Base-by-base conservation (phyloP, 1,140 invertebrate species). In the Glomeris maerens region DNA sequence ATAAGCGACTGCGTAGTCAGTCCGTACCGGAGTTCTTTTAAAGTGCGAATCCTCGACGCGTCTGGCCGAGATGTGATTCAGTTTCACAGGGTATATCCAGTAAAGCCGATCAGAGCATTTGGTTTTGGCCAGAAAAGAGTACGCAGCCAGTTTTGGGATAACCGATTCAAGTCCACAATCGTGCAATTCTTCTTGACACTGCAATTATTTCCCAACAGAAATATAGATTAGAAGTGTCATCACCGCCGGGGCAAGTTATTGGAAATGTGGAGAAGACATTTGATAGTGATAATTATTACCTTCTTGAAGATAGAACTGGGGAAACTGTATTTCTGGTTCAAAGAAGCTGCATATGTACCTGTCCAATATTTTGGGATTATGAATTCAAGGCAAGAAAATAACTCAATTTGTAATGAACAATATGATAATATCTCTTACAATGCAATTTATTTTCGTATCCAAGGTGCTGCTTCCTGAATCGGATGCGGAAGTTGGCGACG, bases 351-450 rank as follows among this genome's bases (percentile, higher is more conserved):
- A 42, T 42, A 7, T 42, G 40, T 42, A 42, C 40, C 17, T 42
- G 40, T 21, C 40, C 40, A 42, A 21, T 42, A 25, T 42, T 42
- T 21, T 42, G 40, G 40, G 40, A 42, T 42, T 42, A 42, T 42
- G 40, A 42, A 42, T 42, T 42, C 25, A 42, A 42, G 17, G 40
- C 25, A 42, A n/a, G 5, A 5, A 5, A 42, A 21, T 5, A 36
- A 36, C n/a, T n/a, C n/a, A n/a, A n/a, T n/a, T n/a, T n/a, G n/a
- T n/a, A n/a, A n/a, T n/a, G n/a, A n/a, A n/a, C n/a, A n/a, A n/a
- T n/a, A n/a, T n/a, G n/a, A n/a, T n/a, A n/a, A n/a, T n/a, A n/a
- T n/a, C n/a, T n/a, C n/a, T n/a, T n/a, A n/a, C n/a, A n/a, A 42
- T 42, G 4, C 25, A 7, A 42, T 42, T 42, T 17, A 21, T 5